These are phyloP conservation scores for Sebastes hubbsi DNA, from an alignment of 2,797 vertebrate species.

Conservation along the genomic window DNA sequence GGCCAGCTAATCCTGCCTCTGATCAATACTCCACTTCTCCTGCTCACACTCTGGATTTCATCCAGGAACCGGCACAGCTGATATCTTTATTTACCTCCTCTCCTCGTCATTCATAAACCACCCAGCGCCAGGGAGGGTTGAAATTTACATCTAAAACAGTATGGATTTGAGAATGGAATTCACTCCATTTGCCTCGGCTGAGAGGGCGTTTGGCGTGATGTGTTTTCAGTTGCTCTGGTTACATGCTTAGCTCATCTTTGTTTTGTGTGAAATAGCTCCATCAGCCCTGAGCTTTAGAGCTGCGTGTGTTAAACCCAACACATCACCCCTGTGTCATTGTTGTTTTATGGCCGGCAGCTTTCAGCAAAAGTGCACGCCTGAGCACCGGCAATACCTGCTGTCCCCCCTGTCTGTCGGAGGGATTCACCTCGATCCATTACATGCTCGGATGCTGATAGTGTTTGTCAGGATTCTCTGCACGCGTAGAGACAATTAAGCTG, in stretches of 20 bases:
- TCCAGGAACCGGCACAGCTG: conserved; percentile 35
- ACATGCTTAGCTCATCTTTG: conserved; percentile 47
- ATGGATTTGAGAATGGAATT: neutral
- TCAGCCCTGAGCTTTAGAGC: conserved; percentile 43
- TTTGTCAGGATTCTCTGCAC: conserved; percentile 71
- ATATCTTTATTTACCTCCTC: conserved; percentile 49
- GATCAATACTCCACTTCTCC: conserved; percentile 68
- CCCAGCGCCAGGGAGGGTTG: neutral
- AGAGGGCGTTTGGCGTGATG: neutral
- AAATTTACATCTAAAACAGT: conserved; percentile 13
- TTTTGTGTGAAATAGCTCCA: conserved; percentile 35
- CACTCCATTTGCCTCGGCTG: neutral
- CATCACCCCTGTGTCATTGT: conserved; percentile 29
- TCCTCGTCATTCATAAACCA: conserved; percentile 37
- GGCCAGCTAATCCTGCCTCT: conserved; percentile 59
- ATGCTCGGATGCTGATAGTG: conserved; percentile 75
- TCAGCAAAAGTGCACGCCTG: conserved; percentile 28
- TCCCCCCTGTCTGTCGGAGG: conserved; percentile 46
- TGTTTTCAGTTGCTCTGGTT: neutral
- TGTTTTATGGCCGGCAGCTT: conserved; percentile 40
- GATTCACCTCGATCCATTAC: conserved; percentile 67
- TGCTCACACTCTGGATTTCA: conserved; percentile 48
- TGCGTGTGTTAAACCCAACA: conserved; percentile 2
- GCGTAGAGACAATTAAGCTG: conserved; percentile 74
- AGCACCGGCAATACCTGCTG: conserved; percentile 55